Percentiles rank a stretch among this genome's conserved stretches.
Conservation (phyloP, 2,797 vertebrate genomes). For the Martes flavigula region DNA sequence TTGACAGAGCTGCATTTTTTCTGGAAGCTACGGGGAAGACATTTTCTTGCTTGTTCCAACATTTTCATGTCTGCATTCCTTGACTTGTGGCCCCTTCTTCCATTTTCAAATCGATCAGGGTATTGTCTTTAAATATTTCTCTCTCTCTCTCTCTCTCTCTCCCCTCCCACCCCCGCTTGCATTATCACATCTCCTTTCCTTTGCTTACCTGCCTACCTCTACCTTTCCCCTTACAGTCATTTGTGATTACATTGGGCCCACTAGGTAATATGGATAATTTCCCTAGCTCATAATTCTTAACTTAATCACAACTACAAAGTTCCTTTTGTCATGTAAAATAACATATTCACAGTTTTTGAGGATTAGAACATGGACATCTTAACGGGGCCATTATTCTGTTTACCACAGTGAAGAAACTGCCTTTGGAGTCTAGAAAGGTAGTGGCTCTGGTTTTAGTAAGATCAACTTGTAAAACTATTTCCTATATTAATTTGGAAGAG, state of each 20-base stretch:
- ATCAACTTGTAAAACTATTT: neutral
- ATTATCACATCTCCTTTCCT: neutral
- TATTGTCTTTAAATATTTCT: neutral
- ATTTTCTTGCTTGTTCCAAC: neutral
- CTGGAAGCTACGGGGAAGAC: neutral
- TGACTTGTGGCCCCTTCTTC: neutral
- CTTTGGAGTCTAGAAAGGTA: neutral
- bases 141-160: neutral
- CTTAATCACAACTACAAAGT: neutral
- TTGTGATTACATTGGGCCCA: neutral
- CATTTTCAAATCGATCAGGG: neutral
- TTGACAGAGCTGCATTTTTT: neutral
- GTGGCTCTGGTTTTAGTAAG: neutral
- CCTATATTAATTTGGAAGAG: neutral
- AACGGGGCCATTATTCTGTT: neutral
- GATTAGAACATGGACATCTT: neutral
- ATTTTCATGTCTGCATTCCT: neutral
- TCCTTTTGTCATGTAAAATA: neutral
- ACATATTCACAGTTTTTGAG: neutral
- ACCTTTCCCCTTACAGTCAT: neutral
- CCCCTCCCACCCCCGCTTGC: no score
- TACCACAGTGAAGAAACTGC: neutral
- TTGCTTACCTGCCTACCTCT: neutral
- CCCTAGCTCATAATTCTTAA: neutral
- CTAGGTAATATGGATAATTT: neutral